Conservation (phyloP, 1,140 invertebrate genomes). For the Atopsyche davidsoni region DNA sequence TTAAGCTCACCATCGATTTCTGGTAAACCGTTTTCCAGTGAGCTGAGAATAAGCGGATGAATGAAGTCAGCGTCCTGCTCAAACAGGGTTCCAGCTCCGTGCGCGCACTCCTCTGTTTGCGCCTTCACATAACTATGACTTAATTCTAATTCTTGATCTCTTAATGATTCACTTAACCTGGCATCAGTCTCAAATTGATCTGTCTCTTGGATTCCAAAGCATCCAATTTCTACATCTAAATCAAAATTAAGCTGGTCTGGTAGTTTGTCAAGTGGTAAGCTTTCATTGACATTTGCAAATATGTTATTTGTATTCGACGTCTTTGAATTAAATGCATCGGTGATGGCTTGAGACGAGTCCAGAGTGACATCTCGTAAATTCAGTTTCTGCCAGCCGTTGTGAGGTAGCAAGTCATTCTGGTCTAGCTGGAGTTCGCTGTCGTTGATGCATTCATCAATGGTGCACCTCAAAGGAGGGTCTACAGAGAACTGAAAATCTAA, state of each 20-base stretch:
- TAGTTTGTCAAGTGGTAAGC: not conserved
- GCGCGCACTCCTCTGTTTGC: not conserved
- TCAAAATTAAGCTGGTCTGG: not conserved
- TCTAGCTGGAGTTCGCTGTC: not conserved
- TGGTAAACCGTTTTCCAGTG: slow-evolving; percentile 2
- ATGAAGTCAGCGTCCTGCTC: not conserved
- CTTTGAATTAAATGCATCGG: not conserved
- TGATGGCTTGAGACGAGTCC: not conserved
- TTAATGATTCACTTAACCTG: slow-evolving; percentile 4
- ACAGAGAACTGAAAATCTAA: no score
- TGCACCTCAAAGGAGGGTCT: no score
- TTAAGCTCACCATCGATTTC: not conserved
- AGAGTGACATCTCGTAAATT: not conserved
- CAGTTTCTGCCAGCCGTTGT: not conserved
- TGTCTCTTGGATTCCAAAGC: slow-evolving; percentile 4
- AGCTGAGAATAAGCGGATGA: not conserved
- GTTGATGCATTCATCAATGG: not conserved
- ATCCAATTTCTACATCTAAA: not conserved
- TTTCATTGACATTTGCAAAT: not conserved
- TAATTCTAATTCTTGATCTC: slow-evolving; percentile 1
- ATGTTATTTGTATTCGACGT: not conserved
- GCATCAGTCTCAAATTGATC: slow-evolving; percentile 12
- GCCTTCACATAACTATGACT: slow-evolving; percentile 7
- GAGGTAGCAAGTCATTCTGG: not conserved
- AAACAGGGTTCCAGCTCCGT: not conserved